phyloP scores from a whole-genome alignment of 2,888 invertebrate species.

The Nowickia ferox region DNA sequence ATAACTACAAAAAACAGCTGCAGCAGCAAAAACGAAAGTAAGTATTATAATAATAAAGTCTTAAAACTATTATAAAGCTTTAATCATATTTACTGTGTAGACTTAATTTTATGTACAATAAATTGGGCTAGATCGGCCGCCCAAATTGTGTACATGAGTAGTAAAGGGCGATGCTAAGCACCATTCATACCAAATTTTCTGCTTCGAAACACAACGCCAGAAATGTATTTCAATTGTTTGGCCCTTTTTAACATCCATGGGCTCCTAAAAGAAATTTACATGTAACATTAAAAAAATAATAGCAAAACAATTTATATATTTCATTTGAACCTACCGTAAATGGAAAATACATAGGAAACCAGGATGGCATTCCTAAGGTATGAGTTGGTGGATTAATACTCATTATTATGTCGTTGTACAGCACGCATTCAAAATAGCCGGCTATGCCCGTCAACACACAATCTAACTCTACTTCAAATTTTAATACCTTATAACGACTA shows the following conservation, averaged over 20 bases:
- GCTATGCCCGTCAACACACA: constrained; percentile 96
- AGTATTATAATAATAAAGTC: background rate
- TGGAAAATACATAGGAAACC: constrained; percentile 99
- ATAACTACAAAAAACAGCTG: constrained; percentile 16
- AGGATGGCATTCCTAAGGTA: constrained; percentile 96
- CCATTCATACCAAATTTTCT: constrained; percentile 99
- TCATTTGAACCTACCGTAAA: constrained; percentile 86
- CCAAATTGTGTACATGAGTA: constrained; percentile 80
- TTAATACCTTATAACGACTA: constrained; percentile 87
- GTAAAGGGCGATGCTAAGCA: constrained; percentile 83
- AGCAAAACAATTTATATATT: background rate
- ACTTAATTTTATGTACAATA: constrained; percentile 74
- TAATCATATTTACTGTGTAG: constrained; percentile 35
- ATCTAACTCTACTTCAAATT: constrained; percentile 89
- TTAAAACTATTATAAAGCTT: constrained; percentile 67
- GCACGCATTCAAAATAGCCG: constrained; percentile 95
- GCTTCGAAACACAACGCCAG: constrained; percentile 91
- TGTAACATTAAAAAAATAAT: constrained; percentile 17
- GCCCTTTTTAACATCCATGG: constrained; percentile 86
- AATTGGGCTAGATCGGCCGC: constrained; percentile 78
- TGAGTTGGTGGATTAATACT: constrained; percentile 96
- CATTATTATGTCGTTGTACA: constrained; percentile 92
- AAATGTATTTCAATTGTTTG: constrained; percentile 91
- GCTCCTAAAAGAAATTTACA: constrained; percentile 76
- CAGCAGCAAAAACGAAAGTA: background rate